Evolutionary conservation across 2,888 invertebrate species (phyloP).

Genomic region (Bembecia ichneumoniformis): DNA sequence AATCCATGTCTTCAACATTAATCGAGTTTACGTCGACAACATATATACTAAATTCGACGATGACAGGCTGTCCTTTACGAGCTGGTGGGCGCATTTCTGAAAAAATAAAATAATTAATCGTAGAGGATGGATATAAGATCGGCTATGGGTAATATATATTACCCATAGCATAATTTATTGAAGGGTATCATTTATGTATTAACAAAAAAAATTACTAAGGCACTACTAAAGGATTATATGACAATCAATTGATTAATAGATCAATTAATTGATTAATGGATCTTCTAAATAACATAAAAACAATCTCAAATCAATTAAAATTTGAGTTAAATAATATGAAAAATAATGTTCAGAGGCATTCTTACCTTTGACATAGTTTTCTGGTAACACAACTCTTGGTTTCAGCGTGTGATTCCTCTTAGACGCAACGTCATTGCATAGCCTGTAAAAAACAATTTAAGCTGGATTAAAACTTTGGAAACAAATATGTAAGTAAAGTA

Average conservation of each 20-base stretch:
- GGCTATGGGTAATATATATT: background rate
- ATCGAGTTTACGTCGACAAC: constrained; percentile 90
- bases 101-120: constrained; percentile 10
- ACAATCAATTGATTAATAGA: no score
- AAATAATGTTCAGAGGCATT: no score
- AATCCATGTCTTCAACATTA: constrained; percentile 91
- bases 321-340: no score
- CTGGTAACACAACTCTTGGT: constrained; percentile 79
- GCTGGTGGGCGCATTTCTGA: constrained; percentile 85
- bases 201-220: no score
- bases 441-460: constrained; percentile 36
- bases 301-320: no score
- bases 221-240: no score
- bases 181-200: no score
- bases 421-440: constrained; percentile 63
- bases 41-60: constrained; percentile 85
- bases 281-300: no score
- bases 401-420: constrained; percentile 76
- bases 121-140: background rate
- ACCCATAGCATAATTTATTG: background rate
- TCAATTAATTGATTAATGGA: no score
- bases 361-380: constrained; percentile 83
- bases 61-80: constrained; percentile 78
- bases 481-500: background rate
- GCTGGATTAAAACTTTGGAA: background rate